Evolutionary conservation across 2,888 invertebrate species (phyloP).

Genomic region (Parelbella ahira): DNA sequence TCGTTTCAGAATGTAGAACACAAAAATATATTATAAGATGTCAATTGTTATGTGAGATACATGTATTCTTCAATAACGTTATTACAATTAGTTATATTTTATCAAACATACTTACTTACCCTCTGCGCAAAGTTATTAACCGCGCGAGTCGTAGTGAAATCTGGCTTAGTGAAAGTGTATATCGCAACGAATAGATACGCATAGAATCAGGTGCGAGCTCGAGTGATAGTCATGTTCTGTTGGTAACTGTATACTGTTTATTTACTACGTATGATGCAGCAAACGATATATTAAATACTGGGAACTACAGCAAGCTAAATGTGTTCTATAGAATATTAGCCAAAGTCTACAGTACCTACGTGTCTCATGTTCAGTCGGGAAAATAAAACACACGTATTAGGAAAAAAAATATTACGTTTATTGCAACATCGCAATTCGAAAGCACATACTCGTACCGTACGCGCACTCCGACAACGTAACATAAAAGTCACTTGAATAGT

Average conservation of each 20-base stretch:
- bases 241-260: conserved; percentile 23
- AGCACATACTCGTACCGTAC: conserved; percentile 71
- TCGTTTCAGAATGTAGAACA: no score
- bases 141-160: conserved; percentile 59
- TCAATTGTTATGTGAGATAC: no score
- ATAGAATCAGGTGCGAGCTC: conserved; percentile 32
- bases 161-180: conserved; percentile 64
- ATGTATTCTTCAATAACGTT: no score
- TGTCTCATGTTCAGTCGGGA: conserved; percentile 23
- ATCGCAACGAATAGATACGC: conserved; percentile 34
- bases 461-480: conserved; percentile 78
- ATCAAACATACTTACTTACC: conserved; percentile 26
- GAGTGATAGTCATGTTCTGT: conserved; percentile 24
- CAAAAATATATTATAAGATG: no score
- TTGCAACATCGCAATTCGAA: conserved; percentile 76
- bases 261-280: conserved; percentile 16
- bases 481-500: conserved; percentile 46
- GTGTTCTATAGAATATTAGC: no score
- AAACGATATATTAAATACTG: no score
- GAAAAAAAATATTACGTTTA: conserved; percentile 76
- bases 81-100: neutral
- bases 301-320: no score
- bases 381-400: conserved; percentile 45
- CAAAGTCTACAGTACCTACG: no score
- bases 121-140: conserved; percentile 39